Conservation (phyloP, 1,140 invertebrate species). For the Laupala kohalensis region DNA sequence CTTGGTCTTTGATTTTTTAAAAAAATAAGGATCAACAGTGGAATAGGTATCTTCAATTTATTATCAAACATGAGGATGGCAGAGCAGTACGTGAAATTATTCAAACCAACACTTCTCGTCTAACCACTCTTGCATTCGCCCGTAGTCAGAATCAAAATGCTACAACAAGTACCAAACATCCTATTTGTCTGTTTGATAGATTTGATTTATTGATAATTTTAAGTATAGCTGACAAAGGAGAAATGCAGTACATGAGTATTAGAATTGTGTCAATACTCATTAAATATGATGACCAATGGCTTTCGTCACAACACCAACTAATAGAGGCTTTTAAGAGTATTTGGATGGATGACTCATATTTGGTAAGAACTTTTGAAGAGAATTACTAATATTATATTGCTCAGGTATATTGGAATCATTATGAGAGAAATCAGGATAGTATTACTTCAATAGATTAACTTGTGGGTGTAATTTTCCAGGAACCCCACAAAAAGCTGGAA, state of each 20-base stretch:
- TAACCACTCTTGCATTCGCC: slow-evolving; percentile 10
- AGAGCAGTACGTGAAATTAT: slow-evolving; percentile 68
- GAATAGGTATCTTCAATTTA: slow-evolving; percentile 71
- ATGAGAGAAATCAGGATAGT: too few relatives aligned
- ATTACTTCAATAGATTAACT: too few relatives aligned
- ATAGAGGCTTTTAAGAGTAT: slow-evolving; percentile 57
- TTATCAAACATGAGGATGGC: slow-evolving; percentile 72
- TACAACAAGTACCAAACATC: slow-evolving; percentile 5
- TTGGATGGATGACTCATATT: slow-evolving; percentile 65
- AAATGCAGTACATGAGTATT: slow-evolving; percentile 74
- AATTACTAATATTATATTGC: too few relatives aligned
- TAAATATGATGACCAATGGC: slow-evolving; percentile 75
- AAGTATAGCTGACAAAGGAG: slow-evolving; percentile 36
- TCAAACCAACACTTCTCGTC: slow-evolving; percentile 36
- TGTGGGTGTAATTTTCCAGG: too few relatives aligned
- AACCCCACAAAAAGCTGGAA: slow-evolving; percentile 59
- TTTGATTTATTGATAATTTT: too few relatives aligned
- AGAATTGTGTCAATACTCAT: slow-evolving; percentile 67
- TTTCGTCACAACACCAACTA: slow-evolving; percentile 61
- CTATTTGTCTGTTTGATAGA: too few relatives aligned
- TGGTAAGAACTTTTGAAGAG: too few relatives aligned
- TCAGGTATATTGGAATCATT: too few relatives aligned
- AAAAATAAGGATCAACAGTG: slow-evolving; percentile 56
- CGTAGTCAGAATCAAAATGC: slow-evolving; percentile 2
- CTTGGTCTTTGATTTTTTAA: too few relatives aligned